Evolutionary conservation across 2,888 invertebrate species (phyloP), one percentile per base, ranked within the genome.

Genomic region (Eurytoma californica): DNA sequence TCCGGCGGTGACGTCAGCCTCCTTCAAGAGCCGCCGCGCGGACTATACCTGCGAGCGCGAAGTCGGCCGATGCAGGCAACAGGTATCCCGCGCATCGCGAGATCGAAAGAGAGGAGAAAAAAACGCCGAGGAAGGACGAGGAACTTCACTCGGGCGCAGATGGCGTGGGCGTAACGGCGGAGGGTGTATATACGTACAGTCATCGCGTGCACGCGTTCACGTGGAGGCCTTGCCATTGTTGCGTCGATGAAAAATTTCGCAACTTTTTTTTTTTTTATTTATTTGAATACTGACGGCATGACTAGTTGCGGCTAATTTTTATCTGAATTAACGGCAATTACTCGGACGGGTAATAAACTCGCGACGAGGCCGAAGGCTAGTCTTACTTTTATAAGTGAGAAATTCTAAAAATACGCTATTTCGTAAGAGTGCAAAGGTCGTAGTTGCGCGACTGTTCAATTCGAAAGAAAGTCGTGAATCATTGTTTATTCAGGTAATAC

Each of bases 1-100:
- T 73, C 30, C 49, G 63, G 57, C 61, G 68, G 53, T 73, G 72
- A 78, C 73, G 78, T 73, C 61, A 77, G 67, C 14, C 20, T 39
- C 5, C 39, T 53, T 58, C 39, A 20, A 4, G 28, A 9, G 57
- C 3, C 20, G 30, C 12, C 39, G 16, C 51, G n/a, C n/a, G 5
- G 20, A 24, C 18, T 4, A 51, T 61, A 5, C 13, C 18, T 20
- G 58, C 12, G n/a, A n/a, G 20, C 18, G 16, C 5, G 28, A 20
- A 39, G 18, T n/a, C 18, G 63, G 30, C 18, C 61, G 51, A 63
- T 61, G 72, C 61, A 53, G 61, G 72, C 53, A 20, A 18, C 53
- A 55, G 72, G 55, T 53, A 18, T n/a, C n/a, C 4, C 61, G 7
- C 7, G 7, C 39, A 3, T 7, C 39, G 39, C n/a, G n/a, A 14